Percentiles rank a stretch among this genome's conserved stretches.
Conservation (phyloP, 2,113 vertebrate species). For the Rissa tridactyla region DNA sequence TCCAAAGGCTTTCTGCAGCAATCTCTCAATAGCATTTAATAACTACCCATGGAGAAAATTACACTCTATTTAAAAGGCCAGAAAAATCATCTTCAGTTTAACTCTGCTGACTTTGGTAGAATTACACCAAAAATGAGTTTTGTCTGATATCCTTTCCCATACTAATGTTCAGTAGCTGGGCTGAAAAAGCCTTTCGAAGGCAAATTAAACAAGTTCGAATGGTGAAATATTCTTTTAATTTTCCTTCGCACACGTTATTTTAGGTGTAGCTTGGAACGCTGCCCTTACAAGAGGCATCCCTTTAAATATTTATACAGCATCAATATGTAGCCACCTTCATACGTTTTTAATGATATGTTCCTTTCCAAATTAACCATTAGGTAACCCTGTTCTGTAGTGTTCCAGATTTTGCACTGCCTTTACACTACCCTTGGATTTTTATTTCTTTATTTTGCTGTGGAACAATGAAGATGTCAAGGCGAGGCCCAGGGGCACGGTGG, state of each 20-base stretch:
- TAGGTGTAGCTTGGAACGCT: constrained; percentile 39
- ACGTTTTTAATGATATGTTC: constrained; percentile 47
- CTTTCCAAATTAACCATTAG: constrained; percentile 48
- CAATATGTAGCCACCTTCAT: constrained; percentile 42
- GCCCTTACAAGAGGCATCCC: constrained; percentile 19
- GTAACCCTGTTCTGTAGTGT: background rate
- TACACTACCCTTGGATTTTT: background rate
- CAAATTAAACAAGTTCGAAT: constrained; percentile 5
- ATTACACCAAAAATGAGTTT: constrained; percentile 35
- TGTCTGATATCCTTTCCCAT: background rate
- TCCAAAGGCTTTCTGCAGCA: constrained; percentile 21
- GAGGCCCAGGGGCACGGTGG: constrained; percentile 71
- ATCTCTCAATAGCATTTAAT: constrained; percentile 54
- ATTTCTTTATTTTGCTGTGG: constrained; percentile 53
- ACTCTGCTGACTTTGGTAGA: constrained; percentile 62
- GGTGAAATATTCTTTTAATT: constrained; percentile 61
- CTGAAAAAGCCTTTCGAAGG: background rate
- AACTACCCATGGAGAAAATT: constrained; percentile 68
- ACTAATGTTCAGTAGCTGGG: background rate
- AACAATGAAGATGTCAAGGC: constrained; percentile 79
- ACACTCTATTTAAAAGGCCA: constrained; percentile 64
- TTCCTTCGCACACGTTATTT: constrained; percentile 9
- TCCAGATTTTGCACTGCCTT: background rate
- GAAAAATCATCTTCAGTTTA: constrained; percentile 55
- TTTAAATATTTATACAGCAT: constrained; percentile 60